Conservation (phyloP, 2,888 invertebrate genomes). For the Invenusta paracnida region DNA sequence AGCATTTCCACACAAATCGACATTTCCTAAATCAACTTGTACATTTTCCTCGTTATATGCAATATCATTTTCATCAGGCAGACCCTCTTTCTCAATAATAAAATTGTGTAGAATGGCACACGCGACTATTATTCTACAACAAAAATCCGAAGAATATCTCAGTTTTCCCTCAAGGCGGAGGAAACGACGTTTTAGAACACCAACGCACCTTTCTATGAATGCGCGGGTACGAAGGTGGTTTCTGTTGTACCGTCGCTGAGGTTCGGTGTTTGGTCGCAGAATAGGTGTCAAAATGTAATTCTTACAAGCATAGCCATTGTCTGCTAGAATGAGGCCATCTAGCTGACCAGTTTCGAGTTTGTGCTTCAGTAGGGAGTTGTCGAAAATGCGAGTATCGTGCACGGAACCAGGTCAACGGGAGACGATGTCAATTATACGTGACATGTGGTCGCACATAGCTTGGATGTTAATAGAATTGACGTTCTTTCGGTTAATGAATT, state of each 20-base stretch:
- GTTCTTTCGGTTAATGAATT: neutral
- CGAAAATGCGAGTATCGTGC: neutral
- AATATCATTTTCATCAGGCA: neutral
- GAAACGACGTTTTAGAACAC: neutral
- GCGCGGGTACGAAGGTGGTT: neutral
- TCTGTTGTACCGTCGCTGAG: neutral
- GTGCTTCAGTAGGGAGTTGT: neutral
- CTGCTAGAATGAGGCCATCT: neutral
- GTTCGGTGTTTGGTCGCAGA: neutral
- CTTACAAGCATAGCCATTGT: neutral
- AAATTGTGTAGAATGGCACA: neutral
- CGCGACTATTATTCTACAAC: neutral
- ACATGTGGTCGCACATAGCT: neutral
- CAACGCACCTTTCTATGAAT: neutral
- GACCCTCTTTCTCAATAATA: neutral
- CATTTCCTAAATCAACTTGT: neutral
- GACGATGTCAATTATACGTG: neutral
- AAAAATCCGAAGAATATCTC: neutral
- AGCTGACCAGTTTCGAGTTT: neutral
- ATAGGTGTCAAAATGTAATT: neutral
- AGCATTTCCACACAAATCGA: neutral
- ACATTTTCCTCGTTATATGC: neutral
- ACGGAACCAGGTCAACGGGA: neutral
- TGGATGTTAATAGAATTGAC: neutral
- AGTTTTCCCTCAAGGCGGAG: neutral